Evolutionary conservation across 2,888 invertebrate species (phyloP), one percentile per base, ranked within the genome.

Genomic region (Lithophane leautieri): DNA sequence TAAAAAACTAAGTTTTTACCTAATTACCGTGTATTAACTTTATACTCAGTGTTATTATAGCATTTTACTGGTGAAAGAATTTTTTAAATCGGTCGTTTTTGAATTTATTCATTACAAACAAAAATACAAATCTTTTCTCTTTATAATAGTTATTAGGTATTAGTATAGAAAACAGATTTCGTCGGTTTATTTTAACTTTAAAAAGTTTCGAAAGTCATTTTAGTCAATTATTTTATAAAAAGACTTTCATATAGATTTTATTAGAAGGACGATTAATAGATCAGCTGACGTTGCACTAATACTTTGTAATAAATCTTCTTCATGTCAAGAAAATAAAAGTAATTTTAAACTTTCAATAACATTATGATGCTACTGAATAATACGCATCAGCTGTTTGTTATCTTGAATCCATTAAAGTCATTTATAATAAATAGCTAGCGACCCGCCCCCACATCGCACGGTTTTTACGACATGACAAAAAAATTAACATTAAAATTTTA

Each of bases 221-320:
- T 8, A 56, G 7, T 7, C 16, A 65, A 44, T 74, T 61, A 56
- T 52, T 58, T 44, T 47, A 14, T 19, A 9, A 50, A 70, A 52
- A 67, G 19, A 67, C 62, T 47, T 19, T 22, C 1, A 11, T 66
- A 67, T 28, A 42, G 47, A 50, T 34, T 61, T 56, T 61, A 61
- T 69, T 52, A 40, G 11, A 78, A 72, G 66, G n/a, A 73, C 42
- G 22, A 68, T 50, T 77, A 63, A 61, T 52, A 60, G n/a, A 19
- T 78, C 22, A 14, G 56, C 83, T 81, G 81, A 81, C 79, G 16
- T 61, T 52, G 79, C 78, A 69, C 6, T 63, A 72, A 72, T 62
- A 52, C 11, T 42, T 60, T 14, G 47, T 42, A 61, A 81, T 83
- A 73, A 83, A 81, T 81, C 69, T 69, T 73, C 56, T 34, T 78